Evolutionary conservation across 2,888 invertebrate species (phyloP), one percentile per base, ranked within the genome.

Genomic region (Elgonia sp.): DNA sequence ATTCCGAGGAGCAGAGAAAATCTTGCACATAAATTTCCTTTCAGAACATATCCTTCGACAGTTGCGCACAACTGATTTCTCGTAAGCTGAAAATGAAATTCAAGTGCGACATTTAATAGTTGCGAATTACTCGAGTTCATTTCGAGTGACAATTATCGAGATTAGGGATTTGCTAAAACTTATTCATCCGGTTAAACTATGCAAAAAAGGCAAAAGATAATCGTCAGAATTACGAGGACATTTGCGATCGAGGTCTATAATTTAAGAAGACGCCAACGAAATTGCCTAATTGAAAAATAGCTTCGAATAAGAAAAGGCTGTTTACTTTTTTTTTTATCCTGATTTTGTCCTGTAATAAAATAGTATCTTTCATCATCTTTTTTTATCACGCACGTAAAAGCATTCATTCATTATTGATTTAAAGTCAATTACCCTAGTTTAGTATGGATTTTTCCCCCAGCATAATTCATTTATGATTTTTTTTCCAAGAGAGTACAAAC

Each of bases 1-100:
- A 83, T 88, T 86, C 80, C 40, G 62, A 53, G 14, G 53, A 42
- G 63, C 60, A 63, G 65, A 81, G 29, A 83, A n/a, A 84, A 89
- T 86, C 89, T 86, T 60, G 53, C 80, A 84, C 84, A 89, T 89
- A 89, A 86, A 89, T 88, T 86, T 86, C 10, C 72, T 63, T 83
- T 69, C 55, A 50, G 60, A 82, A 86, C 72, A 72, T 72, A 86
- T 81, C n/a, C 79, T 84, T 87, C 73, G 84, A 75, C 83, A 69
- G 80, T 75, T 75, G 20, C 69, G 57, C 77, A 55, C 67, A 70
- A 73, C 16, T 80, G 85, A 86, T 76, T 67, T 75, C 73, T 69
- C 67, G 73, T 70, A 70, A 72, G 69, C 21, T 42, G 73, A 29
- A 72, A 85, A 88, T 77, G 72, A 79, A 79, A 77, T 75, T 84